Conservation (phyloP, 1,140 invertebrate genomes). For the Drosophila virilis region DNA sequence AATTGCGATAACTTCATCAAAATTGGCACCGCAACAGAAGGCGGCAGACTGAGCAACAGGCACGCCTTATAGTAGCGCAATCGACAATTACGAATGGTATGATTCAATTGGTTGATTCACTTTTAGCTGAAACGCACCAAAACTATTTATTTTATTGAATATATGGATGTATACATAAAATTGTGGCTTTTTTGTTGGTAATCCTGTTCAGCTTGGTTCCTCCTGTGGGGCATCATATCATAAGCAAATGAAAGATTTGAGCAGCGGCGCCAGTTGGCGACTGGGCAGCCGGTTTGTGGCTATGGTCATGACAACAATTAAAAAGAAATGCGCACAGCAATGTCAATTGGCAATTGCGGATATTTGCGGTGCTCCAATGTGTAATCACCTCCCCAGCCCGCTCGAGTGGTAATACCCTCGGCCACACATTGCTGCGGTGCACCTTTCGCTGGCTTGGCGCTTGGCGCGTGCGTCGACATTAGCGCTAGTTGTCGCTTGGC, state of each 20-base stretch:
- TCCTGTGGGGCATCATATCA: slow-evolving; percentile 47
- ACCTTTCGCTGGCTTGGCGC: slow-evolving; percentile 61
- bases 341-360: slow-evolving; percentile 72
- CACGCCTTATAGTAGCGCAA: slow-evolving; percentile 16
- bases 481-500: slow-evolving; percentile 1
- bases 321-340: slow-evolving; percentile 68
- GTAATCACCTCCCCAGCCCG: neutral
- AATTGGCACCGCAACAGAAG: slow-evolving; percentile 10
- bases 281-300: slow-evolving; percentile 25
- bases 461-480: slow-evolving; percentile 70
- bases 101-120: slow-evolving; percentile 42
- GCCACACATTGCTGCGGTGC: slow-evolving; percentile 2
- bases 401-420: no score
- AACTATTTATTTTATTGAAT: slow-evolving; percentile 41
- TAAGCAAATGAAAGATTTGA: slow-evolving; percentile 58
- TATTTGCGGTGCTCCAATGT: slow-evolving; percentile 38
- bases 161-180: slow-evolving; percentile 4
- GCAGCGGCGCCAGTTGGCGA: slow-evolving; percentile 26
- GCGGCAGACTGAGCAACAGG: slow-evolving; percentile 9
- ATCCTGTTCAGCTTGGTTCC: slow-evolving; percentile 32
- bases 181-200: slow-evolving; percentile 7
- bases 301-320: slow-evolving; percentile 61
- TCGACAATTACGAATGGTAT: neutral
- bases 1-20: slow-evolving; percentile 40
- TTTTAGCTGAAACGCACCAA: slow-evolving; percentile 30